phyloP scores from a whole-genome alignment of 1,140 invertebrate genomes.

The Metopolophium dirhodum region DNA sequence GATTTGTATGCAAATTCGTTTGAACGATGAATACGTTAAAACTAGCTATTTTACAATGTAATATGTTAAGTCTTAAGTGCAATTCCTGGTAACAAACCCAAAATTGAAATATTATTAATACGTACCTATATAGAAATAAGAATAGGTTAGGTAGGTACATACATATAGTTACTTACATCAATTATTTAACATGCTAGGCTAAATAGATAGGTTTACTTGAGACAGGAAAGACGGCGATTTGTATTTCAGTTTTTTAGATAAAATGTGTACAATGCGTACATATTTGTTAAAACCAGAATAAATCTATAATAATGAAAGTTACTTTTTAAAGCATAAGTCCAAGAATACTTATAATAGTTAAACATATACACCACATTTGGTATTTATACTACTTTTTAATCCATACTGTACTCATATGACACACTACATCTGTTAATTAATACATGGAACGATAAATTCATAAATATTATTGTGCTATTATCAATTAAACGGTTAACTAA shows the following conservation, averaged over 20 bases:
- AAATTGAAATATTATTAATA: neutral
- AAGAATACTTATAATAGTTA: neutral
- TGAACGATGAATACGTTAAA: neutral
- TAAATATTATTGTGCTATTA: neutral
- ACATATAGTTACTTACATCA: too few relatives aligned
- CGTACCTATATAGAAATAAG: too few relatives aligned
- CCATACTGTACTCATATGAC: neutral
- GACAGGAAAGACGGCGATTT: neutral
- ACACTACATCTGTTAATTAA: neutral
- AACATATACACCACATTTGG: neutral
- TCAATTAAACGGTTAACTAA: neutral
- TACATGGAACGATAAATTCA: neutral
- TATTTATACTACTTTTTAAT: neutral
- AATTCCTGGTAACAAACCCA: neutral
- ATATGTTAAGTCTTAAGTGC: neutral
- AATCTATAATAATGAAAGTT: neutral
- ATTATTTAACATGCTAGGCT: neutral
- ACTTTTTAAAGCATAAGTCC: neutral
- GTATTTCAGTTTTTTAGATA: neutral
- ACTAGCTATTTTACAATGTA: neutral
- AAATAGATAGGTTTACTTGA: too few relatives aligned
- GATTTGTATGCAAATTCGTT: conserved; percentile 6
- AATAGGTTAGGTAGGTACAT: neutral
- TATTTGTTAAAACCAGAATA: neutral
- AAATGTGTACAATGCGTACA: too few relatives aligned